phyloP scores from a whole-genome alignment of 1,140 invertebrate genomes.

The Orchestia grillus region DNA sequence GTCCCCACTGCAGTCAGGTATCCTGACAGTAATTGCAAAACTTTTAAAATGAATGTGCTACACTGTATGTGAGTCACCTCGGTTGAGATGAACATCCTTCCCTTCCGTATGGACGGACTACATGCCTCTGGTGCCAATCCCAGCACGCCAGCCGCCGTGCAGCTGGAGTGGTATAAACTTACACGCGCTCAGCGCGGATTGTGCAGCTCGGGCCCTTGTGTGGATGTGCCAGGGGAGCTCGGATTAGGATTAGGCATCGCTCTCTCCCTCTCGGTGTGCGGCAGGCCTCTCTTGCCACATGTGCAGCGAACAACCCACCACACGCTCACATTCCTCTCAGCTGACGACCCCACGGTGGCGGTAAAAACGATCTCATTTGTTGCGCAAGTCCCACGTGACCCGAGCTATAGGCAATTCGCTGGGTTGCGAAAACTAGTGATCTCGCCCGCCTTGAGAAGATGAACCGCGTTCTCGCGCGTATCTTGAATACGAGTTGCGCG shows the following conservation, averaged over 20 bases:
- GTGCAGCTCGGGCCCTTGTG: not conserved
- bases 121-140: not conserved
- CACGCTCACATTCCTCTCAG: not conserved
- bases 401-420: not conserved
- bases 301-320: not conserved
- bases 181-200: not conserved
- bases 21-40: too few relatives aligned
- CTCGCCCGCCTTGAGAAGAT: not conserved
- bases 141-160: not conserved
- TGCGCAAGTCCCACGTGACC: not conserved
- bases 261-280: not conserved
- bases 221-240: not conserved
- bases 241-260: slow-evolving; percentile 24
- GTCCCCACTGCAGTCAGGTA: too few relatives aligned
- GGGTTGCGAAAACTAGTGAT: not conserved
- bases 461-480: not conserved
- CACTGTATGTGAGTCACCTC: too few relatives aligned
- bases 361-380: not conserved
- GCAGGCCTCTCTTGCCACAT: not conserved
- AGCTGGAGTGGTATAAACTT: not conserved
- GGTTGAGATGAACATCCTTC: too few relatives aligned
- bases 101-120: not conserved
- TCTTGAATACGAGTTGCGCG: too few relatives aligned
- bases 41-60: too few relatives aligned
- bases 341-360: not conserved